Conservation (phyloP, 2,113 vertebrate species). For the Menura novaehollandiae region DNA sequence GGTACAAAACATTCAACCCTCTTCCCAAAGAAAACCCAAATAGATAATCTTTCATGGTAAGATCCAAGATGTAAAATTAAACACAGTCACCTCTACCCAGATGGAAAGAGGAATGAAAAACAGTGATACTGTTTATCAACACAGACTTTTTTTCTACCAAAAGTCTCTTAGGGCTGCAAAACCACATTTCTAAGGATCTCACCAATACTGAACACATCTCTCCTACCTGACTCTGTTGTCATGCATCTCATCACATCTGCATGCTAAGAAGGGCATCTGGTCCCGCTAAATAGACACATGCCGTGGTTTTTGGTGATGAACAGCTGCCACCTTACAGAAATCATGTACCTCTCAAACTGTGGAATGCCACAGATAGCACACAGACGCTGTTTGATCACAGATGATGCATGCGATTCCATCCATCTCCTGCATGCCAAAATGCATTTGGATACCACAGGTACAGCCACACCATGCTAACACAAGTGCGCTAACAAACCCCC, state of each 20-base stretch:
- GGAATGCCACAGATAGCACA: not conserved
- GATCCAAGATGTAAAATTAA: not conserved
- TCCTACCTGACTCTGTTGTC: not conserved
- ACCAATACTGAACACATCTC: rapidly evolving
- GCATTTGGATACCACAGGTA: not conserved
- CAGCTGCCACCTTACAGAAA: not conserved
- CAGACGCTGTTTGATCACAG: rapidly evolving
- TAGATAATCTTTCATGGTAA: not conserved
- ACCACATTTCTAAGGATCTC: not conserved
- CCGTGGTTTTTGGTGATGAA: not conserved
- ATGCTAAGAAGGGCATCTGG: not conserved
- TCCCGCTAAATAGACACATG: rapidly evolving
- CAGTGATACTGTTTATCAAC: not conserved
- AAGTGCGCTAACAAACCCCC: not conserved
- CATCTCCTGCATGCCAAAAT: rapidly evolving
- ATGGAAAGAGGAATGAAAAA: not conserved
- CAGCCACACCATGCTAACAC: rapidly evolving
- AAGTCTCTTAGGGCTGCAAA: rapidly evolving
- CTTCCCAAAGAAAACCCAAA: not conserved
- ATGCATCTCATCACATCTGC: not conserved
- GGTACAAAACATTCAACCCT: not conserved
- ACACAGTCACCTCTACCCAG: not conserved
- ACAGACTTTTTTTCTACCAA: rapidly evolving
- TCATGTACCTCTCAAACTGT: not conserved
- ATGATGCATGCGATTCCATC: not conserved